Evolutionary conservation across 2,888 invertebrate genomes (phyloP).

Genomic region (Maniola hyperantus): DNA sequence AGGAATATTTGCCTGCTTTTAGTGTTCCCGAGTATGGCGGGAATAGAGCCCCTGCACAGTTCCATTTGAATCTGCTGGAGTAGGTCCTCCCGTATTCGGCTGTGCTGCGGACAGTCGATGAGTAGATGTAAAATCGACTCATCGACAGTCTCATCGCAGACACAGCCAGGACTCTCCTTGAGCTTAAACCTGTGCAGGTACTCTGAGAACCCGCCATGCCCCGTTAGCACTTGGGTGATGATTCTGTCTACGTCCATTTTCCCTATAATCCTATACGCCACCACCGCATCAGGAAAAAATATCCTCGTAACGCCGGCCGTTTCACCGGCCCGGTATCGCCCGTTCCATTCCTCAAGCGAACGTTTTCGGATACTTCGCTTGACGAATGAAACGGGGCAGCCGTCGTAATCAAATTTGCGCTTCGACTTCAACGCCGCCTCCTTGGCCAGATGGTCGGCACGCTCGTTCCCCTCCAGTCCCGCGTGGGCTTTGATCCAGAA

Average conservation of each 20-base stretch:
- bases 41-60: too few relatives aligned
- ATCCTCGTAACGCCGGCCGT: neutral
- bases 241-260: neutral
- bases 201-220: neutral
- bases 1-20: too few relatives aligned
- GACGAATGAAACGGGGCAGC: neutral
- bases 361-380: neutral
- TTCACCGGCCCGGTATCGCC: neutral
- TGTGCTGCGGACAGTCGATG: conserved; percentile 28
- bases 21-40: too few relatives aligned
- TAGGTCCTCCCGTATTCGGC: too few relatives aligned
- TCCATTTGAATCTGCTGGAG: too few relatives aligned
- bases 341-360: neutral
- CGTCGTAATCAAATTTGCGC: conserved; percentile 3
- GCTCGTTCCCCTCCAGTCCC: conserved; percentile 23
- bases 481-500: conserved; percentile 22
- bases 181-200: too few relatives aligned
- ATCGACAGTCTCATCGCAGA: too few relatives aligned
- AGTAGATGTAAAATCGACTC: too few relatives aligned
- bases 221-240: neutral
- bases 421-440: conserved; percentile 16
- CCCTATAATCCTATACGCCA: neutral
- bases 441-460: conserved; percentile 31
- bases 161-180: too few relatives aligned
- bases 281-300: neutral